phyloP scores from a whole-genome alignment of 2,113 vertebrate genomes.

The Oncorhynchus gorbuscha region DNA sequence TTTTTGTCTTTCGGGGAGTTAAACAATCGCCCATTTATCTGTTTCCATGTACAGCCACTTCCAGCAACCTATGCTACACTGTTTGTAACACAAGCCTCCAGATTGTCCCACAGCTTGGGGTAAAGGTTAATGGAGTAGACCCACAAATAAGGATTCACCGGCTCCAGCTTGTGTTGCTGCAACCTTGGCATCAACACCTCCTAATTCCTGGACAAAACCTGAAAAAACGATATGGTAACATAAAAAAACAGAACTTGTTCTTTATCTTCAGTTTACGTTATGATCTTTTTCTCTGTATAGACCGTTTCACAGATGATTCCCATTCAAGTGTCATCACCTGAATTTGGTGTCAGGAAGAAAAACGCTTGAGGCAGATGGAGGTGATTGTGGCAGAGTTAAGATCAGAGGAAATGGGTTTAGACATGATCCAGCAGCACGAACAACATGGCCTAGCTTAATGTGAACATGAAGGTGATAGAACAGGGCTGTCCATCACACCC shows the following conservation, averaged over 20 bases:
- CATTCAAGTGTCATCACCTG: slow-evolving; percentile 52
- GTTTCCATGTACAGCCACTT: slow-evolving; percentile 31
- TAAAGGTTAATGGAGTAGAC: slow-evolving; percentile 70
- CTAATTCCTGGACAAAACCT: neutral
- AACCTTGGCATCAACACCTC: slow-evolving; percentile 34
- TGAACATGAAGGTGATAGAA: slow-evolving; percentile 42
- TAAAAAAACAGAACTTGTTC: neutral
- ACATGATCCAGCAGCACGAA: slow-evolving; percentile 49
- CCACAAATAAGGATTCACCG: slow-evolving; percentile 51
- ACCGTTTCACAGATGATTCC: slow-evolving; percentile 50
- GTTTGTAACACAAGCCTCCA: slow-evolving; percentile 60
- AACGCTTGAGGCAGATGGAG: slow-evolving; percentile 63
- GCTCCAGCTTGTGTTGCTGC: slow-evolving; percentile 40
- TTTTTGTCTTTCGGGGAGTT: slow-evolving; percentile 44
- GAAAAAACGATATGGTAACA: slow-evolving; percentile 4
- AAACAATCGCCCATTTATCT: slow-evolving; percentile 42
- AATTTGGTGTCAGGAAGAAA: slow-evolving; percentile 58
- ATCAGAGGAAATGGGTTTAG: slow-evolving; percentile 57
- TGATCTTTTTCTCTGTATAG: slow-evolving; percentile 27
- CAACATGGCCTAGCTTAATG: slow-evolving; percentile 61
- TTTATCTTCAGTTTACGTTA: neutral
- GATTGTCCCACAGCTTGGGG: slow-evolving; percentile 74
- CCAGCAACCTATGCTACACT: slow-evolving; percentile 42
- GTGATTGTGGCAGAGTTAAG: slow-evolving; percentile 61
- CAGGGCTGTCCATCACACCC: slow-evolving; percentile 7